Evolutionary conservation across 2,797 vertebrate species (phyloP), one percentile per base, ranked within the genome.

Genomic region (Iguana delicatissima): DNA sequence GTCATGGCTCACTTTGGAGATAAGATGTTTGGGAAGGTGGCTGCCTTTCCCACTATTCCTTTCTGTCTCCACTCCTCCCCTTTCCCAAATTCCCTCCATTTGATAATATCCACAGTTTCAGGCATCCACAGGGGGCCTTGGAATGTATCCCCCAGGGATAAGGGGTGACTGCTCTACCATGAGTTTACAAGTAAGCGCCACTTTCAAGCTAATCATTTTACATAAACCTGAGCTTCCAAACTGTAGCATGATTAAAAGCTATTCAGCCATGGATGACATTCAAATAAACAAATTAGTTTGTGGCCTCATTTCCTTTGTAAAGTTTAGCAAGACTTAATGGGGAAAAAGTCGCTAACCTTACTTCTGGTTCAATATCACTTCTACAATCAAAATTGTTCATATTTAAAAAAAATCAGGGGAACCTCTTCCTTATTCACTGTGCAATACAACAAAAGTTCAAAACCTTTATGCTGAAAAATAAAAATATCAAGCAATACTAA

Each of bases 181-280:
- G 91, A 52, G 13, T 76, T 81, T 74, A 32, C 14, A 82, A 72
- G 52, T 87, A 87, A 80, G 9, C 86, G 79, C 83, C 73, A 86
- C 57, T 86, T 85, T 72, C 89, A 90, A 38, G 86, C 59, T 85
- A 62, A 12, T 87, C 90, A 74, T 1, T 74, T 57, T 57, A 74
- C 90, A 76, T 83, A 59, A 32, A 29, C 0, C 5, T 10, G 72
- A 57, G 26, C 62, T 20, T 85, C 80, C 86, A 50, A 46, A 6
- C 52, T 46, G 57, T 0, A 59, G 67, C 82, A 29, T 46, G 76
- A 87, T 82, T 87, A 12, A 80, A 89, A 42, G 73, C 81, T 84
- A 87, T 50, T 87, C 57, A 90, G 52, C 16, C 80, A 76, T 69
- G 29, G 50, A 0, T 0, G 38, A 79, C 81, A 73, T 8, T 50